A percentile compares a stretch with the other conserved stretches of the same genome.
Conservation (phyloP, 2,888 invertebrate genomes). For the Hypercompe scribonia region DNA sequence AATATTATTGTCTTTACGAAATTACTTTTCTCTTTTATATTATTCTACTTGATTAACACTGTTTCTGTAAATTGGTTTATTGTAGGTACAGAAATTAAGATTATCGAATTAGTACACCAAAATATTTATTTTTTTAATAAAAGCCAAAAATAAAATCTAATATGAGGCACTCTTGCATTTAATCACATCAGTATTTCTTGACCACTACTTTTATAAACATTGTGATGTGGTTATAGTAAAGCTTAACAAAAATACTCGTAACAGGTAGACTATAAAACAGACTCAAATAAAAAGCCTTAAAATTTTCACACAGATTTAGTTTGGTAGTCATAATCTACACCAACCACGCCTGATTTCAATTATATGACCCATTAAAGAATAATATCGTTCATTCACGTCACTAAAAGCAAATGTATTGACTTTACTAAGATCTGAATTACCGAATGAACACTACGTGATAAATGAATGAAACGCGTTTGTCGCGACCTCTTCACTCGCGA, state of each 20-base stretch:
- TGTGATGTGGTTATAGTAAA: not conserved
- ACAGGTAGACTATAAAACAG: constrained; percentile 11
- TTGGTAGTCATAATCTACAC: not conserved
- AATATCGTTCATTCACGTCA: constrained; percentile 55
- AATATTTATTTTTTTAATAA: no score
- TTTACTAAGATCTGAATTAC: constrained; percentile 58
- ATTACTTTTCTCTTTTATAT: no score
- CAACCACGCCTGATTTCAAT: constrained; percentile 26
- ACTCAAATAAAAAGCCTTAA: constrained; percentile 18
- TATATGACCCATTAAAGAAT: constrained; percentile 54
- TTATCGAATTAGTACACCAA: not conserved
- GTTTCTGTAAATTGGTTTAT: no score
- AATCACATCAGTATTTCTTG: not conserved
- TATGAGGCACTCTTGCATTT: not conserved
- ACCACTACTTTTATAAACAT: not conserved
- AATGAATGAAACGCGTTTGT: constrained; percentile 74
- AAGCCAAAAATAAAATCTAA: not conserved
- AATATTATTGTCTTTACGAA: no score
- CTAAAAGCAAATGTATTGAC: constrained; percentile 53
- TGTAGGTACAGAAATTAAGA: not conserved
- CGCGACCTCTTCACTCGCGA: constrained; percentile 79
- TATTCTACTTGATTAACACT: no score
- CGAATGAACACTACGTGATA: constrained; percentile 59
- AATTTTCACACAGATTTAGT: constrained; percentile 15
- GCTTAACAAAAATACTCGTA: not conserved